These are phyloP conservation scores for Scaptomyza polygonia DNA, from an alignment of 2,888 invertebrate species.

Conservation along the genomic window DNA sequence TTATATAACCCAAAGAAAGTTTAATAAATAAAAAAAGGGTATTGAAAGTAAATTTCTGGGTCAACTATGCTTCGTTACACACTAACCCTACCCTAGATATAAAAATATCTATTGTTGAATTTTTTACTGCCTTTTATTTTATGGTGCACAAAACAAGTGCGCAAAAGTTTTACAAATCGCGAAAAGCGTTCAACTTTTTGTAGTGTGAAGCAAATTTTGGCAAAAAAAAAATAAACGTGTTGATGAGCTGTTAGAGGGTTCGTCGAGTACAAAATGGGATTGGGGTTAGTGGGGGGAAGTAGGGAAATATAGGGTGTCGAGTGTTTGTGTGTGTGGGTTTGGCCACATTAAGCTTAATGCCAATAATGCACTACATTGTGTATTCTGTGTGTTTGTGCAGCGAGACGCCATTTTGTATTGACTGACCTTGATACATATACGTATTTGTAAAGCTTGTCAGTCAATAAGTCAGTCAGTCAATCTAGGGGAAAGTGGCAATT, in stretches of 20 bases:
- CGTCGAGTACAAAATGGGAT: neutral
- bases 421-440: slow-evolving; percentile 33
- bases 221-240: slow-evolving; percentile 43
- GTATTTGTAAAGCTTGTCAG: neutral
- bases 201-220: slow-evolving; percentile 9
- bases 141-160: slow-evolving; percentile 19
- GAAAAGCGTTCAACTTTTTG: slow-evolving; percentile 40
- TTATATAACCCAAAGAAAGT: too few species aligned
- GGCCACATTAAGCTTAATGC: slow-evolving; percentile 31
- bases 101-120: slow-evolving; percentile 14
- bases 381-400: slow-evolving; percentile 40
- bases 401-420: slow-evolving; percentile 37
- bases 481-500: slow-evolving; percentile 20
- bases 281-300: slow-evolving; percentile 3
- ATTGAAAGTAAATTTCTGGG: neutral
- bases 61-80: neutral
- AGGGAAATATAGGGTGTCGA: neutral
- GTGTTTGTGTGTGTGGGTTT: neutral
- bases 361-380: slow-evolving; percentile 27
- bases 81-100: neutral
- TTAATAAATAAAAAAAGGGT: neutral
- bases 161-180: slow-evolving; percentile 38
- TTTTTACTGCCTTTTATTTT: slow-evolving; percentile 1
- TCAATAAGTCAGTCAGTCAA: slow-evolving; percentile 1
- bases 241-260: slow-evolving; percentile 37